Percentiles rank a stretch among this genome's conserved stretches.
phyloP scores from a whole-genome alignment of 2,888 invertebrate genomes.

The Agrotis ipsilon region DNA sequence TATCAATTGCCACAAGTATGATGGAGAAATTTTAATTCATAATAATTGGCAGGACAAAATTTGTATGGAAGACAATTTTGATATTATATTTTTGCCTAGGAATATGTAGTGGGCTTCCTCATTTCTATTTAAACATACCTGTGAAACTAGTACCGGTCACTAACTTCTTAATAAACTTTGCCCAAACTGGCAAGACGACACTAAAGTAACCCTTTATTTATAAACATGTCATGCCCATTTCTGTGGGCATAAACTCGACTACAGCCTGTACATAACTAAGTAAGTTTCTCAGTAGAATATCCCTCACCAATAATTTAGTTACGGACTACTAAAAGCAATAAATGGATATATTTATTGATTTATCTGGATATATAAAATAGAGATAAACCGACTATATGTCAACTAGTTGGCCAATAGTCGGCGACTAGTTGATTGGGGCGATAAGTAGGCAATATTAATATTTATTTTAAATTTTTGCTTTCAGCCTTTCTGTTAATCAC shows the following conservation, averaged over 20 bases:
- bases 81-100: too few species aligned
- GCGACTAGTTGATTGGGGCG: too few species aligned
- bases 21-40: neutral
- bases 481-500: too few species aligned
- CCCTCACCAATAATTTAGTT: constrained; percentile 42
- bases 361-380: constrained; percentile 3
- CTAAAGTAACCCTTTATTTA: constrained; percentile 8
- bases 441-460: too few species aligned
- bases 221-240: constrained; percentile 28
- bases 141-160: too few species aligned
- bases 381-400: too few species aligned
- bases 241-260: constrained; percentile 26
- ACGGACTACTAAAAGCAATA: constrained; percentile 40
- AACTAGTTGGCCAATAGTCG: too few species aligned
- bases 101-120: too few species aligned
- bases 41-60: too few species aligned
- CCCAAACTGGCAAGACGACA: neutral
- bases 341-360: constrained; percentile 53
- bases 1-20: neutral
- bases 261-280: constrained; percentile 53
- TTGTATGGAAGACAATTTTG: neutral
- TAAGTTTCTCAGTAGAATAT: constrained; percentile 41
- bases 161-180: neutral
- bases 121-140: too few species aligned
- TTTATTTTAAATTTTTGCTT: too few species aligned